These are phyloP conservation scores for Chaetodon auriga DNA, from an alignment of 2,113 vertebrate species.

Conservation along the genomic window DNA sequence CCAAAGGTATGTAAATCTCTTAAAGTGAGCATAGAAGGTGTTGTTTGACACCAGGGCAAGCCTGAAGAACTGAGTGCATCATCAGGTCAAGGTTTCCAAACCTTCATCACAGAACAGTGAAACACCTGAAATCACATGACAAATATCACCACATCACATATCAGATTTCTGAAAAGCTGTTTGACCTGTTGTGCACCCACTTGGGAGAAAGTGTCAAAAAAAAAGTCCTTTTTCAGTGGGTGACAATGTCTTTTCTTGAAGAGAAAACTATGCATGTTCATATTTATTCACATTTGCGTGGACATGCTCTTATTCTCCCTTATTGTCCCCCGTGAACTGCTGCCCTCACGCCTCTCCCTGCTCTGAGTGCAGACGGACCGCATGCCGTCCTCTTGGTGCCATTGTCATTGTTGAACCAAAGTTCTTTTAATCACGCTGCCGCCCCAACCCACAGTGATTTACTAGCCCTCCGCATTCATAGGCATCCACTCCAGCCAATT, in stretches of 20 bases:
- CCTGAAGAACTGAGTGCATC: not conserved
- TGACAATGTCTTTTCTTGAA: not conserved
- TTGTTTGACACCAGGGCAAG: constrained; percentile 6
- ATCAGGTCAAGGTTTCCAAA: not conserved
- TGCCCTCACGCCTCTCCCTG: constrained; percentile 10
- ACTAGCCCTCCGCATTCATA: constrained; percentile 62
- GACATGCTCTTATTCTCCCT: not conserved
- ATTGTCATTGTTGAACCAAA: constrained; percentile 75
- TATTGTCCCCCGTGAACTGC: not conserved
- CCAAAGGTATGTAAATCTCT: not conserved
- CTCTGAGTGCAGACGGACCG: constrained; percentile 54
- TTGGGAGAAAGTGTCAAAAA: not conserved
- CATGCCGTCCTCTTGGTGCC: constrained; percentile 46
- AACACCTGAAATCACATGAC: constrained; percentile 7
- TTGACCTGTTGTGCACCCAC: constrained; percentile 1
- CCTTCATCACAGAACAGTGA: not conserved
- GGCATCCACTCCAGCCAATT: constrained; percentile 79
- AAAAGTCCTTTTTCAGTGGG: not conserved
- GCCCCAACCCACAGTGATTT: constrained; percentile 70
- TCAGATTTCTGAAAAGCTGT: not conserved
- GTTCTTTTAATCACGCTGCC: constrained; percentile 77
- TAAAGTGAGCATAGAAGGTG: not conserved
- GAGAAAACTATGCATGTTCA: not conserved
- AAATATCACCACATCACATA: not conserved
- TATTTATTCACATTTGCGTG: constrained; percentile 2